Percentiles rank a stretch among this genome's conserved stretches.
These are phyloP conservation scores for Arizona elegans DNA, from an alignment of 2,113 vertebrate species.

Conservation along the genomic window DNA sequence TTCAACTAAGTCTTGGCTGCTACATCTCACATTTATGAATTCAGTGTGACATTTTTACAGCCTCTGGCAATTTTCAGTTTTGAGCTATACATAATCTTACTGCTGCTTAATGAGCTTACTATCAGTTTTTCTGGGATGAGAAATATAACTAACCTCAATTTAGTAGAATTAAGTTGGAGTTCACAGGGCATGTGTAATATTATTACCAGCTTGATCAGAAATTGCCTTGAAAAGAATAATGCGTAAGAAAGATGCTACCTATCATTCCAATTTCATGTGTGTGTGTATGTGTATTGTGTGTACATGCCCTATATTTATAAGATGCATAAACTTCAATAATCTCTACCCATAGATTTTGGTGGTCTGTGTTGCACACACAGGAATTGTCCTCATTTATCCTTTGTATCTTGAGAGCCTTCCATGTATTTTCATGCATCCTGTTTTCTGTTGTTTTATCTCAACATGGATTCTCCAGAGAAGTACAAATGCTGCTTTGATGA, in stretches of 20 bases:
- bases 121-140: background rate
- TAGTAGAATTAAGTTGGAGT: constrained; percentile 5
- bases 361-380: background rate
- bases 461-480: background rate
- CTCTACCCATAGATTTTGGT: background rate
- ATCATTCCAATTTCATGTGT: background rate
- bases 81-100: background rate
- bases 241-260: background rate
- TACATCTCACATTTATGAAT: background rate
- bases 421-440: background rate
- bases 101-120: background rate
- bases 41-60: background rate
- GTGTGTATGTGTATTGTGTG: background rate
- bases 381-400: background rate
- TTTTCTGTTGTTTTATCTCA: background rate
- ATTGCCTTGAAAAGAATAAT: background rate
- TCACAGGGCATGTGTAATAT: background rate
- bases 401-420: background rate
- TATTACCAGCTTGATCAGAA: background rate
- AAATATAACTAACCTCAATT: background rate
- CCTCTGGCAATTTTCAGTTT: background rate
- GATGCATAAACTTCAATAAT: background rate
- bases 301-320: background rate
- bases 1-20: background rate
- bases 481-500: background rate